These are phyloP conservation scores for Erinaceus europaeus DNA, from an alignment of 2,113 vertebrate species.

Conservation along the genomic window DNA sequence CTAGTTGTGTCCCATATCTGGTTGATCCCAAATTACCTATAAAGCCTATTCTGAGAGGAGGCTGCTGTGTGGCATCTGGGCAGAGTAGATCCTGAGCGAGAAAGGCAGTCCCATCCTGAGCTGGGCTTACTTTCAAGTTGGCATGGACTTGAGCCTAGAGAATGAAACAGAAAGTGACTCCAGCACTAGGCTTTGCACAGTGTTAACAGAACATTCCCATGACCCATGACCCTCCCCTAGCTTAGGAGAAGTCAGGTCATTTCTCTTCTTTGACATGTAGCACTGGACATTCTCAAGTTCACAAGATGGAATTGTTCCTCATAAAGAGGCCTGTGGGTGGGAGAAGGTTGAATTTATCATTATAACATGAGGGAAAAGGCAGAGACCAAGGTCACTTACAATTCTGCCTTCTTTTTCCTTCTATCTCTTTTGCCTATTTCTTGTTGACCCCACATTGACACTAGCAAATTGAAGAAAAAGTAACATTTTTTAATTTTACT, in stretches of 20 bases:
- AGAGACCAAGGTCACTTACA: not conserved
- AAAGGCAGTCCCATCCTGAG: not conserved
- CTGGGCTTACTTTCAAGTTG: conserved; percentile 6
- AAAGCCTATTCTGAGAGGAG: not conserved
- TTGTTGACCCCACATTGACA: not conserved
- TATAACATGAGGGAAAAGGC: not conserved
- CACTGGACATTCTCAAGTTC: not conserved
- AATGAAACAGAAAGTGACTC: not conserved
- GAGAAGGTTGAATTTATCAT: not conserved
- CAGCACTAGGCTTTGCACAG: not conserved
- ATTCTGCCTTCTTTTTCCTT: not conserved
- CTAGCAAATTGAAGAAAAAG: not conserved
- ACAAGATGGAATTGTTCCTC: not conserved
- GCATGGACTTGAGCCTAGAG: conserved; percentile 63
- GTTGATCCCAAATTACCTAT: not conserved
- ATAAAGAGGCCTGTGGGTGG: not conserved
- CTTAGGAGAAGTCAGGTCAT: not conserved
- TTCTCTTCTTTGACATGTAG: not conserved
- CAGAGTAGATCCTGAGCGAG: not conserved
- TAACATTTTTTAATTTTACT: too few species aligned
- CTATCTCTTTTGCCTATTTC: not conserved
- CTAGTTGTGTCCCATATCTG: not conserved
- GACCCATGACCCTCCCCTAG: too few species aligned
- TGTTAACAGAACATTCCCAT: not conserved
- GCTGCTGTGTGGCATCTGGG: conserved; percentile 28